These are phyloP conservation scores for Orchesellides sinensis DNA, from an alignment of 2,888 invertebrate genomes.

Conservation along the genomic window DNA sequence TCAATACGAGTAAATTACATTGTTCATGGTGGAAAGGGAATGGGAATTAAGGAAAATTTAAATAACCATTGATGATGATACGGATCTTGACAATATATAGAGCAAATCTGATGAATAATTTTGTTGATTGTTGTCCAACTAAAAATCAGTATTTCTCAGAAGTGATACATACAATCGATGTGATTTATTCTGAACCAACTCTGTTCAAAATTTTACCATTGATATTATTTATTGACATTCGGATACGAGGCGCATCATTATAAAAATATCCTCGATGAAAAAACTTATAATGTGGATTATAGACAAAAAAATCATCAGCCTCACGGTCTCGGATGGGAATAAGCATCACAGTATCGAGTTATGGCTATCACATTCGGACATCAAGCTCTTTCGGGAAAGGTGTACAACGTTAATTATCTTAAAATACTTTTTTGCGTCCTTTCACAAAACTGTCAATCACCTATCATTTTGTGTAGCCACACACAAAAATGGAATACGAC, in stretches of 20 bases:
- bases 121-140: constrained; percentile 17
- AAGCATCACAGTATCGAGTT: too few relatives aligned
- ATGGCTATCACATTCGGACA: constrained; percentile 21
- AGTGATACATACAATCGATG: too few relatives aligned
- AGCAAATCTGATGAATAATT: constrained; percentile 40
- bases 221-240: too few relatives aligned
- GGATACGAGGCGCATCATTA: too few relatives aligned
- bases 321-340: too few relatives aligned
- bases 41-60: constrained; percentile 14
- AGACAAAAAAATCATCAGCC: too few relatives aligned
- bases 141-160: too few relatives aligned
- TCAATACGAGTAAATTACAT: constrained; percentile 29
- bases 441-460: constrained; percentile 63
- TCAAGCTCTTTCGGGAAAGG: too few relatives aligned
- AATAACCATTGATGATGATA: neutral
- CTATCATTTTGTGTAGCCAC: constrained; percentile 37
- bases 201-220: too few relatives aligned
- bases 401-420: neutral
- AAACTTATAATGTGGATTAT: too few relatives aligned
- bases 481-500: constrained; percentile 60
- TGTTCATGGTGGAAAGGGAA: constrained; percentile 26
- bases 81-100: constrained; percentile 38
- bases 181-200: too few relatives aligned
- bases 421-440: constrained; percentile 33
- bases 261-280: too few relatives aligned